Evolutionary conservation across 2,888 invertebrate genomes (phyloP), one percentile per base, ranked within the genome.

Genomic region (Cremastobaeus sp.): DNA sequence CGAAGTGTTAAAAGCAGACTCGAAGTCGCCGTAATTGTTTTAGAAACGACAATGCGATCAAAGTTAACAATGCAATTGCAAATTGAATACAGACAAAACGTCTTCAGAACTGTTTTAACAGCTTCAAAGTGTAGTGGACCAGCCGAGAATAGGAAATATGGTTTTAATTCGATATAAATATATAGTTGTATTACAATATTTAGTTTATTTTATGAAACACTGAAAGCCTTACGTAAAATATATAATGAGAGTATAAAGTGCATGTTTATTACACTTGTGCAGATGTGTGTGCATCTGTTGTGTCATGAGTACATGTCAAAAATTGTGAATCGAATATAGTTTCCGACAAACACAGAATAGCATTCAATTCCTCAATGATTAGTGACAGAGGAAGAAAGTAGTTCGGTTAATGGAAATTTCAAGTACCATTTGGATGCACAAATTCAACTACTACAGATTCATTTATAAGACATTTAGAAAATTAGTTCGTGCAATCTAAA

Each of bases 201-300:
- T 81, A 84, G 83, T 82, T 69, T 86, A 84, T 84, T 85, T 84
- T 79, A 84, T 85, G 84, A 85, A 86, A 86, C 85, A 86, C 83
- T 85, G 82, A 85, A 86, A 86, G 86, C 86, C 84, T 86, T 85
- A 85, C 82, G 81, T 86, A 84, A 86, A 86, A 85, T 85, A 84
- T 86, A 85, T 84, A 84, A 77, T 82, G 60, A 74, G 71, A 68
- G 65, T 74, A 66, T 74, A 50, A 54, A 66, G 52, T 71, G 68
- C 54, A 18, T 28, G 30, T 47, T 32, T 66, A 1, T 11, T 60
- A 62, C 55, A 70, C 37, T 70, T n/a, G 5, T 32, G 11, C n/a
- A 32, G 5, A n/a, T n/a, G 32, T 37, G 37, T 71, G 43, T 74
- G 21, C 60, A 39, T 52, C n/a, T 41, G 35, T 15, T 30, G 35